Percentiles rank a stretch among this genome's conserved stretches.
Evolutionary conservation across 2,113 vertebrate species (phyloP).

Genomic region (Piprites chloris): DNA sequence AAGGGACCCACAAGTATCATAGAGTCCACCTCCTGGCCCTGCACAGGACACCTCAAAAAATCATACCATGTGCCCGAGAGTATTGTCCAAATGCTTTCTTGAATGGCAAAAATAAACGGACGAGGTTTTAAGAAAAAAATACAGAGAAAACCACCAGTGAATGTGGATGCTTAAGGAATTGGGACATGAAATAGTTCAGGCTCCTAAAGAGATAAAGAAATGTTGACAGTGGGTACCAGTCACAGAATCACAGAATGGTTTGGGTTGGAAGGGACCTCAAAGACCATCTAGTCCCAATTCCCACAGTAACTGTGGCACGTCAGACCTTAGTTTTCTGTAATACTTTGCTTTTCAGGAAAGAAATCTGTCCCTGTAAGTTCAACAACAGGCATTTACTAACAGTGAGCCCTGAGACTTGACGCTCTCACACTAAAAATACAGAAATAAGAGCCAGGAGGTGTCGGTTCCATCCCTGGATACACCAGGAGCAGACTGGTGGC

Average conservation of each 20-base stretch:
- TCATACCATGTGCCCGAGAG: not conserved
- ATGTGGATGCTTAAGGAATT: not conserved
- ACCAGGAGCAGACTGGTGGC: not conserved
- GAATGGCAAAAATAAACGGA: not conserved
- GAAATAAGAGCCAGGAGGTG: not conserved
- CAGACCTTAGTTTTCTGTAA: not conserved
- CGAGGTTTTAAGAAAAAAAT: not conserved
- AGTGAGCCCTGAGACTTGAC: not conserved
- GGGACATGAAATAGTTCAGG: not conserved
- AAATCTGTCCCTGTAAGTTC: not conserved
- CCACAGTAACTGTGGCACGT: accelerated
- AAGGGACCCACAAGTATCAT: not conserved
- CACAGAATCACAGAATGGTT: not conserved
- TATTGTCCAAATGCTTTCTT: not conserved
- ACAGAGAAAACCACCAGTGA: not conserved
- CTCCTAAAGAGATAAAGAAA: not conserved
- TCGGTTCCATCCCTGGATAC: not conserved
- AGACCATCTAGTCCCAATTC: not conserved
- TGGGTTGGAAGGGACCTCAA: not conserved
- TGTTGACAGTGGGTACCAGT: not conserved
- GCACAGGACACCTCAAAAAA: not conserved
- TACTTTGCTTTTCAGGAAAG: not conserved
- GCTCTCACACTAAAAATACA: not conserved
- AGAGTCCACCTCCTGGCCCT: not conserved
- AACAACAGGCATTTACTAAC: not conserved